A percentile compares a stretch with the other conserved stretches of the same genome.
Conservation (phyloP, 2,888 invertebrate genomes). For the Allacma fusca region DNA sequence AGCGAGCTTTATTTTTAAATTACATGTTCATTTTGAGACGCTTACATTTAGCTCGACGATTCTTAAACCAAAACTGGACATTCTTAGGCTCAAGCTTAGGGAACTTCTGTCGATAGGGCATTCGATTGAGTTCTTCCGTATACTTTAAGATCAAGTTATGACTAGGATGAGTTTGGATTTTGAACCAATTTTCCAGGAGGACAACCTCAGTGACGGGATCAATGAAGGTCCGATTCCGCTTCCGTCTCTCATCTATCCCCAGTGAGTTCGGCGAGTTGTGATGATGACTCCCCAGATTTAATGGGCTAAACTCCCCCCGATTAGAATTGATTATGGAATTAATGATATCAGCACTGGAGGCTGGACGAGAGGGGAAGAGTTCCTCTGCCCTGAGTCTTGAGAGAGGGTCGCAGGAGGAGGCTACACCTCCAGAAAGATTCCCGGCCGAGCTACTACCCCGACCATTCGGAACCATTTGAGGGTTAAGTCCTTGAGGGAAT, state of each 20-base stretch:
- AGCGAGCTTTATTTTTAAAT: no score
- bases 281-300: slow-evolving; percentile 54
- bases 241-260: slow-evolving; percentile 76
- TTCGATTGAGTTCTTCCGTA: slow-evolving; percentile 94
- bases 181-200: slow-evolving; percentile 93
- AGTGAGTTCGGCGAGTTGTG: slow-evolving; percentile 49
- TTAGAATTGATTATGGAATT: slow-evolving; percentile 60
- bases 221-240: slow-evolving; percentile 97
- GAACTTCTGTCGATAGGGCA: slow-evolving; percentile 97
- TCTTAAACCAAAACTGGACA: slow-evolving; percentile 99
- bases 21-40: slow-evolving; percentile 78
- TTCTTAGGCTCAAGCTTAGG: slow-evolving; percentile 98
- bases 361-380: slow-evolving; percentile 52
- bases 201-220: slow-evolving; percentile 99
- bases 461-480: slow-evolving; percentile 28
- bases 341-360: slow-evolving; percentile 59
- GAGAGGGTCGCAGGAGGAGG: slow-evolving; percentile 45
- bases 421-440: background rate
- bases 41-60: slow-evolving; percentile 97
- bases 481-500: slow-evolving; percentile 53
- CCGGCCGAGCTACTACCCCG: slow-evolving; percentile 36
- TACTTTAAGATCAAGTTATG: slow-evolving; percentile 95
- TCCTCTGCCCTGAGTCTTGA: slow-evolving; percentile 53
- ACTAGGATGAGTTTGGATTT: slow-evolving; percentile 97
- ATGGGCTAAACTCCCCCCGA: slow-evolving; percentile 55